phyloP scores from a whole-genome alignment of 1,140 invertebrate genomes.

The Drosophila tsacasi region DNA sequence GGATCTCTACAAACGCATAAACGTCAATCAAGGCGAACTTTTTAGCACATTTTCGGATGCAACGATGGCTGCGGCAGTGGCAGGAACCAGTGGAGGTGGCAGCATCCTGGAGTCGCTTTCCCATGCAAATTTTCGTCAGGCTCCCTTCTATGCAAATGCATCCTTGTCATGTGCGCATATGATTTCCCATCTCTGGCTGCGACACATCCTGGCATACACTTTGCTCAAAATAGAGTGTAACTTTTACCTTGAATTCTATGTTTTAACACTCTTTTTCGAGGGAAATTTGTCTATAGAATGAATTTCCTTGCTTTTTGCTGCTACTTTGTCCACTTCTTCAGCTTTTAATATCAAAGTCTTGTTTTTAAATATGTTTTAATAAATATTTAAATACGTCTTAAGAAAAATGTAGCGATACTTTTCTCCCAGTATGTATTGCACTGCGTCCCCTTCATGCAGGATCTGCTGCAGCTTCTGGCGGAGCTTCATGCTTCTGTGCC shows the following conservation, averaged over 20 bases:
- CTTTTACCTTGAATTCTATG: neutral
- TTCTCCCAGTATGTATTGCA: slow-evolving; percentile 28
- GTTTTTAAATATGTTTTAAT: neutral
- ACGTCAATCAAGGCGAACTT: slow-evolving; percentile 71
- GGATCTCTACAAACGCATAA: slow-evolving; percentile 37
- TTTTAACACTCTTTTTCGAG: neutral
- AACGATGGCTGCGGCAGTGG: slow-evolving; percentile 3
- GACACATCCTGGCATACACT: slow-evolving; percentile 16
- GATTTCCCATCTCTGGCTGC: slow-evolving; percentile 52
- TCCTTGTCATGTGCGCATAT: slow-evolving; percentile 65
- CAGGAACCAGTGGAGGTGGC: slow-evolving; percentile 14
- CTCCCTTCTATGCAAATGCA: slow-evolving; percentile 68
- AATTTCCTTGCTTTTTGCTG: neutral
- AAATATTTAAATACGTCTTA: neutral
- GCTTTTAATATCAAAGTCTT: neutral
- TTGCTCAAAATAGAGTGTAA: slow-evolving; percentile 1
- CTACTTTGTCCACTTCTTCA: neutral
- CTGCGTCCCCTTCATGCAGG: slow-evolving; percentile 50
- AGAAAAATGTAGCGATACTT: too few species aligned
- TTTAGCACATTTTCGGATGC: slow-evolving; percentile 62
- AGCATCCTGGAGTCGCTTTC: slow-evolving; percentile 43
- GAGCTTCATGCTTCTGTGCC: slow-evolving; percentile 27
- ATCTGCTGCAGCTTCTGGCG: slow-evolving; percentile 19
- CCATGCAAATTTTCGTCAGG: slow-evolving; percentile 63
- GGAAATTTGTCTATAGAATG: neutral